phyloP scores from a whole-genome alignment of 2,113 vertebrate genomes.

The Aegithalos caudatus region DNA sequence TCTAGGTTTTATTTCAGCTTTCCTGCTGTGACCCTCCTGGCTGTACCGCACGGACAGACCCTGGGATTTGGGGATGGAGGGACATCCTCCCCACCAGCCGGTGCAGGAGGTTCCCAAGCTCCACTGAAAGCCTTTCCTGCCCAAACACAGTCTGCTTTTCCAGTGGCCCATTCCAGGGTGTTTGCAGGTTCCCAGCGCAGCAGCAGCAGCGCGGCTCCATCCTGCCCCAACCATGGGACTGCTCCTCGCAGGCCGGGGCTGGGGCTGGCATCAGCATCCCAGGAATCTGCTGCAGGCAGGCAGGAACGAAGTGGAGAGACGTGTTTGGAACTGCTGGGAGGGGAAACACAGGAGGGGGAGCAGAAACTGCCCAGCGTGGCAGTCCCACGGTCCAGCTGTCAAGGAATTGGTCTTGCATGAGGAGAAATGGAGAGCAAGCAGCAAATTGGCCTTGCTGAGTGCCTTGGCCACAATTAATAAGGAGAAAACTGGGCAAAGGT shows the following conservation, averaged over 20 bases:
- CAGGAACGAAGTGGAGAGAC: neutral
- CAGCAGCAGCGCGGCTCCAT: neutral
- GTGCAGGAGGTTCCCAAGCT: neutral
- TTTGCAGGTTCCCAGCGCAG: neutral
- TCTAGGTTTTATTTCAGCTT: neutral
- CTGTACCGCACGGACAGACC: neutral
- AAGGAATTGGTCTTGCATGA: neutral
- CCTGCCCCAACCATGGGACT: neutral
- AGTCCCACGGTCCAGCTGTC: neutral
- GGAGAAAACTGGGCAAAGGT: slow-evolving; percentile 1
- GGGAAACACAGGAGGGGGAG: neutral
- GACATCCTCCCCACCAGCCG: fast-evolving
- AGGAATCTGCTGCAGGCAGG: neutral
- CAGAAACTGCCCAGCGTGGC: neutral
- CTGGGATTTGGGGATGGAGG: fast-evolving
- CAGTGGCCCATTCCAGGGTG: neutral
- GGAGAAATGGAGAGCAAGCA: neutral
- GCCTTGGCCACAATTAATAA: neutral
- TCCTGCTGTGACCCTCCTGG: neutral
- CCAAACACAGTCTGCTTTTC: neutral
- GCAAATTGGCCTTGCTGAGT: neutral
- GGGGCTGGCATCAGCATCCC: neutral
- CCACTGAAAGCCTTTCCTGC: neutral
- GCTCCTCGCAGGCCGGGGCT: neutral
- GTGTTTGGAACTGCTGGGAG: neutral